A percentile compares a stretch with the other conserved stretches of the same genome.
Conservation (phyloP, 2,797 vertebrate genomes). For the Esox masquinongy region DNA sequence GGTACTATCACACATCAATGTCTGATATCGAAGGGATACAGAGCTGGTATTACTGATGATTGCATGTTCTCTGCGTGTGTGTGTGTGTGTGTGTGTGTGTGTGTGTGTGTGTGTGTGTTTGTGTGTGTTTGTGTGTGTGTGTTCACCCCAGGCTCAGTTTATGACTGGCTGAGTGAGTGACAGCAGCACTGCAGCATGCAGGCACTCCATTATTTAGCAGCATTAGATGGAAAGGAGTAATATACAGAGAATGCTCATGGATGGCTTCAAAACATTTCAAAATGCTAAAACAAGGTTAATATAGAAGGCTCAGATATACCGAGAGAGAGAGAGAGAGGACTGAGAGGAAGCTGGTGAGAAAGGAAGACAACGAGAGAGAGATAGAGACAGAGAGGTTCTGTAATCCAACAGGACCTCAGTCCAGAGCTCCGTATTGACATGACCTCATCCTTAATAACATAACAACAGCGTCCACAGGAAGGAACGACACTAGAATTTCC, state of each 20-base stretch:
- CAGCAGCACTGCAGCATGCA: slow-evolving; percentile 69
- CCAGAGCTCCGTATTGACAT: too few species aligned
- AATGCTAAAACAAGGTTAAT: slow-evolving; percentile 21
- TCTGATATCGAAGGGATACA: slow-evolving; percentile 15
- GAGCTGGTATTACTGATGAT: slow-evolving; percentile 44
- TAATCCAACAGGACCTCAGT: too few species aligned
- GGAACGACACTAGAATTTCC: too few species aligned
- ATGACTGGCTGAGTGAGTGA: slow-evolving; percentile 63
- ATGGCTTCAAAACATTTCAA: too few species aligned
- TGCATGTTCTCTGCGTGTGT: slow-evolving; percentile 40
- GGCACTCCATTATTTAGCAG: slow-evolving; percentile 74
- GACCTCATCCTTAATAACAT: too few species aligned
- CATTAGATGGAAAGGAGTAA: slow-evolving; percentile 42
- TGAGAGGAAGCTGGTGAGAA: slow-evolving; percentile 9
- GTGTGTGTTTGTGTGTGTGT: slow-evolving; percentile 16
- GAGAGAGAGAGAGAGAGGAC: slow-evolving; percentile 5
- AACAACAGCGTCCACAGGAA: too few species aligned
- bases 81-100: slow-evolving; percentile 13
- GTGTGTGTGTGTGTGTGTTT: slow-evolving; percentile 40
- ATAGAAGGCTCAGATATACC: slow-evolving; percentile 38
- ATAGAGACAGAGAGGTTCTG: too few species aligned
- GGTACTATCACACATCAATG: background rate
- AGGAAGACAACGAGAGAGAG: background rate
- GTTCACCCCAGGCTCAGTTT: slow-evolving; percentile 58
- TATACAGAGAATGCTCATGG: too few species aligned